Conservation (phyloP, 2,797 vertebrate species). For the Mionectes olivaceus region DNA sequence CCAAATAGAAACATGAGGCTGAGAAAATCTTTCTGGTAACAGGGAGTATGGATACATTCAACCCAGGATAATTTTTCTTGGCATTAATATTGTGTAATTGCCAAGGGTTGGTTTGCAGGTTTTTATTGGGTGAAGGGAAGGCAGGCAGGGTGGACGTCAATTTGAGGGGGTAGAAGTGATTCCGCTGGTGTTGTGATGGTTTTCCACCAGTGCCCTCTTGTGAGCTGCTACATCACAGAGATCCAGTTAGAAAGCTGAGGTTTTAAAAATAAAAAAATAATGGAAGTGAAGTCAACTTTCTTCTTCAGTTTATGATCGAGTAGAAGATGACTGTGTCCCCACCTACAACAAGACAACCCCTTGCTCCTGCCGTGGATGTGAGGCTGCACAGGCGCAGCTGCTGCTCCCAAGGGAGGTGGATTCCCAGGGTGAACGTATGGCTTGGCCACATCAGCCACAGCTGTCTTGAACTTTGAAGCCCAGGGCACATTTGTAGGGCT, state of each 20-base stretch:
- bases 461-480: neutral
- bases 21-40: constrained; percentile 39
- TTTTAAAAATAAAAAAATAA: neutral
- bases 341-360: neutral
- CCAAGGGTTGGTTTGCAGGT: neutral
- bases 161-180: neutral
- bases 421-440: neutral
- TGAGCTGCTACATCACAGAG: neutral
- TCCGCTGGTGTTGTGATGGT: neutral
- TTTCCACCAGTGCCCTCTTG: neutral
- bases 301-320: neutral
- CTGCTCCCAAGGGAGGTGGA: neutral
- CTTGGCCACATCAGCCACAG: neutral
- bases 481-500: accelerated
- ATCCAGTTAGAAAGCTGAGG: neutral
- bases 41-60: neutral
- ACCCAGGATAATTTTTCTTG: neutral
- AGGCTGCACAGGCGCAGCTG: neutral
- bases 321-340: neutral
- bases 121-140: neutral
- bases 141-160: neutral
- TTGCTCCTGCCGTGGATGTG: neutral
- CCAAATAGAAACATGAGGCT: constrained; percentile 42
- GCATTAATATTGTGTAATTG: neutral
- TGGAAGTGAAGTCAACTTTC: neutral